Base-by-base conservation (phyloP, 2,797 vertebrate species). In the Acanthopagrus latus region DNA sequence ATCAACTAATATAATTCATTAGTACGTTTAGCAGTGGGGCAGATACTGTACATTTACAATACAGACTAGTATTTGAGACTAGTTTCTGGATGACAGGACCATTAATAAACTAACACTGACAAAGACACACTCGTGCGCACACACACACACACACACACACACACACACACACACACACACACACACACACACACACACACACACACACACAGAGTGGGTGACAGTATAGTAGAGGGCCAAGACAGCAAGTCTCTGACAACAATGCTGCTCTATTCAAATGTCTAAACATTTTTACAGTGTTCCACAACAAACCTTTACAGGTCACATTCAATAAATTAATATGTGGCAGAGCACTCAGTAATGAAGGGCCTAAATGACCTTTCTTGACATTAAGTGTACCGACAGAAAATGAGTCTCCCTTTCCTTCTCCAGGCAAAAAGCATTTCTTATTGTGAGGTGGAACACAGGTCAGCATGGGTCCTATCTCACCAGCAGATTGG, bases 361-460 rank as follows among this genome's bases (percentile, higher is more conserved):
- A 86, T 60, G 70, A 87, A 83, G 66, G 16, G 48, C 21, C 38
- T 17, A 20, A 17, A n/a, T 73, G 82, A 92, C 86, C 78, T 86
- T 86, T 74, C n/a, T 41, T 84, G 74, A 92, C 83, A 85, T 86
- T 75, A 59, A 82, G 9, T 58, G 2, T 21, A 17, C 64, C 63
- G 64, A 77, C 51, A 71, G 7, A 2, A 71, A 86, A 71, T 64
- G 29, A 80, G 64, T 67, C 48, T 76, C 50, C 59, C 23, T 65
- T 77, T 76, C 63, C 56, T 71, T 71, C 77, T 80, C 50, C 54
- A 9, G 87, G 76, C 74, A 62, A 76, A 85, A 77, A 46, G 54
- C 62, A 46, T 58, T 77, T 76, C 58, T 68, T 64, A 72, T 78
- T 63, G 74, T 68, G 57, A 65, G 23, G 55, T 44, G 38, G 66